Percentiles rank a stretch among this genome's conserved stretches.
Evolutionary conservation across 1,140 invertebrate species (phyloP).

Genomic region (Rhagoletis pomonella): DNA sequence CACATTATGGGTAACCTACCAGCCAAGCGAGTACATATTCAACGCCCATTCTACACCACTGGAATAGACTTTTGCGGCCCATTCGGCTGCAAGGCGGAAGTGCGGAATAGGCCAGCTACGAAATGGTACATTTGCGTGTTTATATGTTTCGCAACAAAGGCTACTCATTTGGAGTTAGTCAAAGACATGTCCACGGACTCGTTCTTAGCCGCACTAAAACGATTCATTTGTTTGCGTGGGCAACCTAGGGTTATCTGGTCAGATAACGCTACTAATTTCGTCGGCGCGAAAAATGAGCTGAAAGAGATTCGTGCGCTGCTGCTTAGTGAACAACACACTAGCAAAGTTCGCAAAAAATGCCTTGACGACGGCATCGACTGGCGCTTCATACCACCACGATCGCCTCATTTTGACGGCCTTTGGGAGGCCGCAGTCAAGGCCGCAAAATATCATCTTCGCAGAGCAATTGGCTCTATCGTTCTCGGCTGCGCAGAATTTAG

Average conservation of each 20-base stretch:
- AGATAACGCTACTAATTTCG: constrained; percentile 73
- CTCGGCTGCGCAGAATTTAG: constrained; percentile 25
- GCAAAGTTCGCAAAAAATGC: constrained; percentile 3
- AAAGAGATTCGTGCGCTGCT: neutral
- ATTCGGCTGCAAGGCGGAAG: no score
- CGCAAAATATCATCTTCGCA: constrained; percentile 55
- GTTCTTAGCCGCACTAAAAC: no score
- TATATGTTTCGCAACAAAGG: no score
- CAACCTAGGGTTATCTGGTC: constrained; percentile 59
- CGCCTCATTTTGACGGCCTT: neutral
- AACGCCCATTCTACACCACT: no score
- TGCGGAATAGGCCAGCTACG: no score
- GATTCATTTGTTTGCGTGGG: neutral
- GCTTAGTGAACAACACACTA: constrained; percentile 23
- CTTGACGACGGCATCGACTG: constrained; percentile 49
- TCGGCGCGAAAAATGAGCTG: constrained; percentile 64
- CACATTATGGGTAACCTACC: no score
- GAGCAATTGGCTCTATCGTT: constrained; percentile 60
- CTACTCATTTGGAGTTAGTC: no score
- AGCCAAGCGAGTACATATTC: no score
- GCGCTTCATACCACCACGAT: no score
- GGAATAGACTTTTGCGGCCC: no score
- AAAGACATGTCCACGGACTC: no score
- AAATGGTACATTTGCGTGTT: no score
- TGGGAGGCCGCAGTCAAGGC: neutral